Evolutionary conservation across 1,140 invertebrate genomes (phyloP).

Genomic region (Brachystomella parvula): DNA sequence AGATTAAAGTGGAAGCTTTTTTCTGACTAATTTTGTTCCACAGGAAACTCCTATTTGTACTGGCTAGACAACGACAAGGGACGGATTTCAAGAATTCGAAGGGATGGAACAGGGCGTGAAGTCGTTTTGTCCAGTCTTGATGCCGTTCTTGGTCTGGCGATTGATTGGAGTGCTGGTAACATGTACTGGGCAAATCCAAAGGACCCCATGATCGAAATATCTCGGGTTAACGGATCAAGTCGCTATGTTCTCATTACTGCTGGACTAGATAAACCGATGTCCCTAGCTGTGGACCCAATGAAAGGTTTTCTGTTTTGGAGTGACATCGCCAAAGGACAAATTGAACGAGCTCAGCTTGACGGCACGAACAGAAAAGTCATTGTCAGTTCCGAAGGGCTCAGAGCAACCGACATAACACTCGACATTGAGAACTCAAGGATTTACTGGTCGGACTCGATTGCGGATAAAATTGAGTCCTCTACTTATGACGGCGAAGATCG

Average conservation of each 20-base stretch:
- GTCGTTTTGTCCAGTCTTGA: slow-evolving; percentile 52
- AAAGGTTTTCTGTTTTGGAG: slow-evolving; percentile 45
- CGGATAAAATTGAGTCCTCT: slow-evolving; percentile 46
- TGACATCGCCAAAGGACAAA: slow-evolving; percentile 41
- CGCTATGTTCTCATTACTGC: slow-evolving; percentile 48
- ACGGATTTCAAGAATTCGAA: slow-evolving; percentile 61
- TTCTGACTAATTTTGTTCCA: slow-evolving; percentile 29
- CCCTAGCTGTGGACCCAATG: slow-evolving; percentile 57
- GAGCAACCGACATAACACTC: slow-evolving; percentile 52
- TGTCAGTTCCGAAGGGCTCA: slow-evolving; percentile 42
- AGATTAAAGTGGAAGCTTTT: background rate
- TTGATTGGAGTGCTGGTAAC: slow-evolving; percentile 47
- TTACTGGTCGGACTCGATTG: slow-evolving; percentile 50
- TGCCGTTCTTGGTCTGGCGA: slow-evolving; percentile 46
- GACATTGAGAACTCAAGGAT: slow-evolving; percentile 47
- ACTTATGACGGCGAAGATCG: slow-evolving; percentile 48
- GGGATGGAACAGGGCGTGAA: slow-evolving; percentile 64
- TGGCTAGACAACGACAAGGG: slow-evolving; percentile 73
- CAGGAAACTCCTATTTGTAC: slow-evolving; percentile 59
- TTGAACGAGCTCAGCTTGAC: slow-evolving; percentile 50
- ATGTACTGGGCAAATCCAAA: slow-evolving; percentile 49
- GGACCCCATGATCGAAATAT: slow-evolving; percentile 52
- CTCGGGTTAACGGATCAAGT: slow-evolving; percentile 46
- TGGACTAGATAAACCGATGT: slow-evolving; percentile 46
- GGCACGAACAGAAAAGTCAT: slow-evolving; percentile 51